A percentile compares a stretch with the other conserved stretches of the same genome.
Evolutionary conservation across 2,888 invertebrate species (phyloP).

Genomic region (Callimorpha dominula): DNA sequence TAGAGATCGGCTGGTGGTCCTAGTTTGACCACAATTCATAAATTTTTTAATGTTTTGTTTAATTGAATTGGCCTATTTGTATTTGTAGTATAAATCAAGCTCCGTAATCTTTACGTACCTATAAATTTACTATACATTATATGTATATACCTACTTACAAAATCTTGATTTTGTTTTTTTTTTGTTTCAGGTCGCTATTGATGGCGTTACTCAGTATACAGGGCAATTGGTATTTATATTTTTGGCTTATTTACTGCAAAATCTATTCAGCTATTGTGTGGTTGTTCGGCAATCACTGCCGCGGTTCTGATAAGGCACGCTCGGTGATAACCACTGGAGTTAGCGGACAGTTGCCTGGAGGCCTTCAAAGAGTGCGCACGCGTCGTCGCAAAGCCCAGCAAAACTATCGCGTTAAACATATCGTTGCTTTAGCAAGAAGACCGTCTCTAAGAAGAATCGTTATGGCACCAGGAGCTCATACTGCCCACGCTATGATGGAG

Average conservation of each 20-base stretch:
- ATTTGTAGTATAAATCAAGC: no score
- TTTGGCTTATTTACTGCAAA: constrained; percentile 81
- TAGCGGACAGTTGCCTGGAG: constrained; percentile 77
- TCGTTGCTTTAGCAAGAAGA: constrained; percentile 79
- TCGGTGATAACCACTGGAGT: constrained; percentile 81
- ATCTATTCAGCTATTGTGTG: constrained; percentile 80
- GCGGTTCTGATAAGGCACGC: constrained; percentile 80
- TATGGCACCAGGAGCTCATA: constrained; percentile 87
- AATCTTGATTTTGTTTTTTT: constrained; percentile 15
- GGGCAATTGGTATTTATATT: constrained; percentile 77
- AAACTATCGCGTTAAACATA: constrained; percentile 75
- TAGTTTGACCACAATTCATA: no score
- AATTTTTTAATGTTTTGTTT: no score
- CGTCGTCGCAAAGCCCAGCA: constrained; percentile 74
- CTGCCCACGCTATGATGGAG: constrained; percentile 85
- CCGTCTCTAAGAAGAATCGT: constrained; percentile 80
- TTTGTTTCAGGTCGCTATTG: constrained; percentile 81
- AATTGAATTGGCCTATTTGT: no score
- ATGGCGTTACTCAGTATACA: constrained; percentile 81
- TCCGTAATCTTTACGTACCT: no score
- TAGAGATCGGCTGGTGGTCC: no score
- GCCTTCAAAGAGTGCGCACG: constrained; percentile 83
- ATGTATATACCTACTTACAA: background rate
- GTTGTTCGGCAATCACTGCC: constrained; percentile 82
- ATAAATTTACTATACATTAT: no score